These are phyloP conservation scores for Megalops atlanticus DNA, from an alignment of 2,113 vertebrate species.

Conservation along the genomic window DNA sequence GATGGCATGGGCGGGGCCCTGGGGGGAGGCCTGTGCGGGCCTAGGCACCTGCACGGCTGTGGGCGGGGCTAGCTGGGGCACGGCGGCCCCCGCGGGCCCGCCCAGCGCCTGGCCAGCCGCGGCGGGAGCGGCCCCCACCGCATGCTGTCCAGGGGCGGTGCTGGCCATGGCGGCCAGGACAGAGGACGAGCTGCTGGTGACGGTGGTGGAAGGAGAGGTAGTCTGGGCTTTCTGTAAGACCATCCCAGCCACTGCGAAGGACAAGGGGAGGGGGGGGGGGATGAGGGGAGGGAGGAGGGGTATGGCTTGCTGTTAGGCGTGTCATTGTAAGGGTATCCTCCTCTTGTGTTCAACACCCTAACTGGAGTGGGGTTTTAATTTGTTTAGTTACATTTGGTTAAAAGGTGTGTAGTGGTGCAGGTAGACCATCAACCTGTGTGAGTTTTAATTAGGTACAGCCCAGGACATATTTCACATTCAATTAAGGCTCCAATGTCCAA, in stretches of 20 bases:
- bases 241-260: slow-evolving; percentile 81
- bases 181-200: slow-evolving; percentile 61
- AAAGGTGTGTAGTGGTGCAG: neutral
- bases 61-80: slow-evolving; percentile 73
- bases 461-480: neutral
- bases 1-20: slow-evolving; percentile 75
- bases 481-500: neutral
- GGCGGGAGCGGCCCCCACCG: slow-evolving; percentile 72
- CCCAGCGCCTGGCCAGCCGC: slow-evolving; percentile 77
- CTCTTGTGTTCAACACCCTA: neutral
- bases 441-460: neutral
- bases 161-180: slow-evolving; percentile 59
- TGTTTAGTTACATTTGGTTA: neutral
- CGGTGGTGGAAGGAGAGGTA: slow-evolving; percentile 64
- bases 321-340: neutral
- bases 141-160: slow-evolving; percentile 79
- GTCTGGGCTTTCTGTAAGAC: slow-evolving; percentile 84
- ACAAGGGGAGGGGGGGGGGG: slow-evolving; percentile 75
- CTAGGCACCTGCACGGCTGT: slow-evolving; percentile 60
- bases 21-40: slow-evolving; percentile 71
- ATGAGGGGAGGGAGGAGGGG: slow-evolving; percentile 52
- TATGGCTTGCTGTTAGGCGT: slow-evolving; percentile 75
- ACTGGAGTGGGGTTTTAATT: neutral
- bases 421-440: neutral
- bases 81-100: slow-evolving; percentile 60